Base-by-base conservation (phyloP, 1,140 invertebrate species). In the Drosophila albomicans region DNA sequence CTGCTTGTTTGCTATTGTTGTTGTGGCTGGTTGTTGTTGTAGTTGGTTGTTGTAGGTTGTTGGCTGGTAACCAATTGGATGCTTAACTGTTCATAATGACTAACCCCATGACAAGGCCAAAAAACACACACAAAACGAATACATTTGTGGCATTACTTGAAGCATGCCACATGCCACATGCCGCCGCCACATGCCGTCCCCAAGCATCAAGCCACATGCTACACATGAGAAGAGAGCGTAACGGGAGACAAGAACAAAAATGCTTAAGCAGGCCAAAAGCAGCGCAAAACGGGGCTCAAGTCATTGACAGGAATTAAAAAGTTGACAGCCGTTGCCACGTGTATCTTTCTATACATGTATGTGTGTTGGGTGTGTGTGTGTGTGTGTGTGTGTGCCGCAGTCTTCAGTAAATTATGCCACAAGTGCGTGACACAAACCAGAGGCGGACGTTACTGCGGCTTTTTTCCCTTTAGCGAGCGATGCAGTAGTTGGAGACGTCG, bases 341-440 rank as follows among this genome's bases (percentile, higher is more conserved):
- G 51, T 16, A 3, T 65, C 8, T 28, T 25, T 45, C 16, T 45
- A 38, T 54, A 56, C 25, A 7, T 63, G 30, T 48, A 25, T 48
- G 64, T 67, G 61, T 57, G 35, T 16, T 16, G 32, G 70, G 65
- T 66, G 51, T 20, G 48, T 66, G 64, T 41, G 52, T 64, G 45
- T 62, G 30, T 52, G 49, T 74, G 67, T 52, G 64, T 78, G 77
- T 82, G 62, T 73, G 61, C 76, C 46, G 73, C 65, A 74, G 65
- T 76, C 78, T 56, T 74, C 58, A 82, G 76, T 87, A 82, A 82
- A 74, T 79, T 87, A 87, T 87, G 82, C 79, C 79, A 79, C 78
- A 79, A 81, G 82, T 84, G 81, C 78, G 78, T 86, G 82, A 85
- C 79, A 82, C 57, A 69, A 69, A 75, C 72, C 65, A 73, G 56